phyloP scores from a whole-genome alignment of 1,140 invertebrate species.

The Cephus cinctus region DNA sequence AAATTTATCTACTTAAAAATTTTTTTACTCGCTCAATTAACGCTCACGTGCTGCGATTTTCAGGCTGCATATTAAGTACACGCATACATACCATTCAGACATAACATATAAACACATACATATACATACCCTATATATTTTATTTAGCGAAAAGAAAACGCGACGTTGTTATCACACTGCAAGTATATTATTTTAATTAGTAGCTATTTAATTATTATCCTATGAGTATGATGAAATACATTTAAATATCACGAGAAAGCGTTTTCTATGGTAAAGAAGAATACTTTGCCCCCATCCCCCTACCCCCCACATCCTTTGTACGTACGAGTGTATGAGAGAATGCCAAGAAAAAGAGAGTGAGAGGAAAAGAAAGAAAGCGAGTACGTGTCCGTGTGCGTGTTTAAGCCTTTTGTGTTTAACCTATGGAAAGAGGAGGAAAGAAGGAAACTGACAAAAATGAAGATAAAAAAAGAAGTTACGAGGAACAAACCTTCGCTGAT shows the following conservation, averaged over 20 bases:
- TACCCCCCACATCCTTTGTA: too few relatives aligned
- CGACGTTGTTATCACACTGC: not conserved
- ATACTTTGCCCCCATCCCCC: too few relatives aligned
- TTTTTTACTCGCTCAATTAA: too few relatives aligned
- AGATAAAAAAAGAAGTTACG: not conserved
- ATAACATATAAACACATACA: too few relatives aligned
- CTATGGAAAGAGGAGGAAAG: conserved; percentile 6
- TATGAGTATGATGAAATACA: not conserved
- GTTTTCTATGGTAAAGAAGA: not conserved
- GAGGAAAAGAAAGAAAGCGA: too few relatives aligned
- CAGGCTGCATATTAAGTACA: not conserved
- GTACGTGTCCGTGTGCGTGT: not conserved
- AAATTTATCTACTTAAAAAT: too few relatives aligned
- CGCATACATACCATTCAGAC: too few relatives aligned
- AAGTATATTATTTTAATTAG: not conserved
- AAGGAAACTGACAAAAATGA: not conserved
- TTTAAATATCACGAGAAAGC: not conserved
- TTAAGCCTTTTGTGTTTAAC: conserved; percentile 2
- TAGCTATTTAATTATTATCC: not conserved
- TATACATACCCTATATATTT: too few relatives aligned
- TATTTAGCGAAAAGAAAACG: not conserved
- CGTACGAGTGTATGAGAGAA: not conserved
- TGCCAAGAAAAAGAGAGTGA: not conserved
- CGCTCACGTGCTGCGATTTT: not conserved
- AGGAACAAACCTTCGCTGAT: too few relatives aligned